Evolutionary conservation across 2,888 invertebrate species (phyloP).

Genomic region (Pseudanteris insignis): DNA sequence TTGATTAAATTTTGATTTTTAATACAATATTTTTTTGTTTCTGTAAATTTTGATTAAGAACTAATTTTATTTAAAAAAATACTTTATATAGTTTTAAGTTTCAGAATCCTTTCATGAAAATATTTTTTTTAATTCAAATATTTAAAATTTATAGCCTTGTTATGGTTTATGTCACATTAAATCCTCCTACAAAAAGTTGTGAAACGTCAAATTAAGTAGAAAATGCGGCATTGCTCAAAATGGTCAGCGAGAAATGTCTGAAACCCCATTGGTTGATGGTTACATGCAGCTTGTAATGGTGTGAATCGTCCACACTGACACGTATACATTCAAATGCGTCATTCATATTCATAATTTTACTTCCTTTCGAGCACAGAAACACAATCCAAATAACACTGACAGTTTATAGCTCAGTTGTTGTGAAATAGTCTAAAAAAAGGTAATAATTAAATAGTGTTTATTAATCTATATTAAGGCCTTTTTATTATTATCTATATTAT

Average conservation of each 20-base stretch:
- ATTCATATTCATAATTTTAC: slow-evolving; percentile 12
- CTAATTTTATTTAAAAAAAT: not conserved
- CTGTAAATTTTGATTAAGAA: not conserved
- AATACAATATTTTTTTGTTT: not conserved
- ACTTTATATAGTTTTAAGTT: too few relatives aligned
- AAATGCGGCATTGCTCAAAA: slow-evolving; percentile 29
- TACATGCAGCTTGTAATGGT: slow-evolving; percentile 21
- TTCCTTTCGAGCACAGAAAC: too few relatives aligned
- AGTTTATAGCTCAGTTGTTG: too few relatives aligned
- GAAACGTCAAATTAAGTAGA: slow-evolving; percentile 30
- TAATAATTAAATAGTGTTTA: too few relatives aligned
- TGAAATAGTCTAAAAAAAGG: too few relatives aligned
- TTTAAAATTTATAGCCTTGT: too few relatives aligned
- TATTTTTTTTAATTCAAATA: too few relatives aligned
- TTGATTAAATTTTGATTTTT: not conserved
- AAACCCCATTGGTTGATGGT: slow-evolving; percentile 36
- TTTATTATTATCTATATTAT: not conserved
- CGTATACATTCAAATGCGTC: slow-evolving; percentile 14
- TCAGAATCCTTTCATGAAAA: not conserved
- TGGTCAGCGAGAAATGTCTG: slow-evolving; percentile 37
- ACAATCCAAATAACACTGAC: too few relatives aligned
- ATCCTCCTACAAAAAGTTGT: slow-evolving; percentile 39
- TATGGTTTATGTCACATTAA: too few relatives aligned
- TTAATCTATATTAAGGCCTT: not conserved
- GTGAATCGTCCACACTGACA: slow-evolving; percentile 12